A percentile compares a stretch with the other conserved stretches of the same genome.
Conservation (phyloP, 2,797 vertebrate species). For the Pitangus sulphuratus region DNA sequence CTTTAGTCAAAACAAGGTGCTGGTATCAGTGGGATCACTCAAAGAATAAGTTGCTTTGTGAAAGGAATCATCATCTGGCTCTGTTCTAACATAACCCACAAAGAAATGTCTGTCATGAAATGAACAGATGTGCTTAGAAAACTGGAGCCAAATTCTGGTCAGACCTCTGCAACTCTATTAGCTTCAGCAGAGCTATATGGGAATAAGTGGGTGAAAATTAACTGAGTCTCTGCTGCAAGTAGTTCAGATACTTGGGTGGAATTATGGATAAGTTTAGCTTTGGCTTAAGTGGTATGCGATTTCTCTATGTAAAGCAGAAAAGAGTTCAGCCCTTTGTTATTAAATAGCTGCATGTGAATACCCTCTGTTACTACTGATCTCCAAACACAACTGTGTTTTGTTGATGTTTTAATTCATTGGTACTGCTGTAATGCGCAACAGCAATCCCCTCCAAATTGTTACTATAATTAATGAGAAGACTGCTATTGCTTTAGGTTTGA, state of each 20-base stretch:
- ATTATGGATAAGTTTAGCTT: not conserved
- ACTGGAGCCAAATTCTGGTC: not conserved
- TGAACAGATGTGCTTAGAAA: not conserved
- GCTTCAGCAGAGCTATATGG: not conserved
- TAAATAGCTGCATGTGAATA: not conserved
- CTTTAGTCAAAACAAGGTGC: not conserved
- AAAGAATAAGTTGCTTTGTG: not conserved
- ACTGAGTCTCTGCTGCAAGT: not conserved
- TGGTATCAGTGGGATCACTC: not conserved
- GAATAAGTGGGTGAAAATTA: not conserved
- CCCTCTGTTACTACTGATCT: not conserved
- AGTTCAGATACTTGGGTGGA: not conserved
- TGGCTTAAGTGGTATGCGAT: not conserved
- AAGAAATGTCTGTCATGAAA: not conserved
- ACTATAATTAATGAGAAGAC: slow-evolving; percentile 9
- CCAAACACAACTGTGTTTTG: not conserved
- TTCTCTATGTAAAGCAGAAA: not conserved
- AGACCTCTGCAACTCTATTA: not conserved
- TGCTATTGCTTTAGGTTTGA: not conserved
- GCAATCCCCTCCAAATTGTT: not conserved
- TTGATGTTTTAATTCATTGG: not conserved
- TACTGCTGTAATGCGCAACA: not conserved
- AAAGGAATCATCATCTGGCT: not conserved
- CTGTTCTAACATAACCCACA: not conserved
- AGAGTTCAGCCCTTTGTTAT: not conserved